These are phyloP conservation scores for Xenotilapia leptura DNA, from an alignment of 2,113 vertebrate species.

Conservation along the genomic window DNA sequence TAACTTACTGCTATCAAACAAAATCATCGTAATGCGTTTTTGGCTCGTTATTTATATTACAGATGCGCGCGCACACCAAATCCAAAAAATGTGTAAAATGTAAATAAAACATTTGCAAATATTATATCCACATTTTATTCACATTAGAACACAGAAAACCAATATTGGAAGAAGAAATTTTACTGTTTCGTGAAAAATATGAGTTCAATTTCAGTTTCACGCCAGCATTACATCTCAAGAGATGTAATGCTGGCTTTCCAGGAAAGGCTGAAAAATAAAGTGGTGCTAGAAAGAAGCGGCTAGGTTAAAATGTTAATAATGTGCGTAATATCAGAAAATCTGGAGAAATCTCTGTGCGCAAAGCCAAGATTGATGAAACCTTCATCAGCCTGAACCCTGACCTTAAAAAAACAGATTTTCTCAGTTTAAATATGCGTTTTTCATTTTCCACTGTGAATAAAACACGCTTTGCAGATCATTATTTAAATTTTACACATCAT, in stretches of 20 bases:
- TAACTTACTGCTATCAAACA: neutral
- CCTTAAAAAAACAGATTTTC: neutral
- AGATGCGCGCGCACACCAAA: neutral
- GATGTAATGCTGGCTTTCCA: rapidly evolving
- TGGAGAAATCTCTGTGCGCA: neutral
- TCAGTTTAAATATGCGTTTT: neutral
- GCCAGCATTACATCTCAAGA: neutral
- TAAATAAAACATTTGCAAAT: neutral
- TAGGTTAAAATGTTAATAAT: neutral
- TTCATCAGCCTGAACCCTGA: neutral
- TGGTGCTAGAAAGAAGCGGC: neutral
- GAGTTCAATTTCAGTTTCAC: neutral
- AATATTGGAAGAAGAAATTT: neutral
- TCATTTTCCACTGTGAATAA: neutral
- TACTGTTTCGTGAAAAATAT: neutral
- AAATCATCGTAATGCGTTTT: neutral
- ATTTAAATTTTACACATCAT: neutral
- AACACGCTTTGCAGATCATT: neutral
- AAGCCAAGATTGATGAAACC: rapidly evolving
- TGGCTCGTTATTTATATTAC: neutral
- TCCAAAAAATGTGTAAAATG: neutral
- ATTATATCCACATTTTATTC: neutral
- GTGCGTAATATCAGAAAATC: neutral
- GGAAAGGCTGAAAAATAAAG: neutral
- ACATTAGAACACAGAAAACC: neutral